Evolutionary conservation across 2,888 invertebrate genomes (phyloP).

Genomic region (Cepaea hortensis): DNA sequence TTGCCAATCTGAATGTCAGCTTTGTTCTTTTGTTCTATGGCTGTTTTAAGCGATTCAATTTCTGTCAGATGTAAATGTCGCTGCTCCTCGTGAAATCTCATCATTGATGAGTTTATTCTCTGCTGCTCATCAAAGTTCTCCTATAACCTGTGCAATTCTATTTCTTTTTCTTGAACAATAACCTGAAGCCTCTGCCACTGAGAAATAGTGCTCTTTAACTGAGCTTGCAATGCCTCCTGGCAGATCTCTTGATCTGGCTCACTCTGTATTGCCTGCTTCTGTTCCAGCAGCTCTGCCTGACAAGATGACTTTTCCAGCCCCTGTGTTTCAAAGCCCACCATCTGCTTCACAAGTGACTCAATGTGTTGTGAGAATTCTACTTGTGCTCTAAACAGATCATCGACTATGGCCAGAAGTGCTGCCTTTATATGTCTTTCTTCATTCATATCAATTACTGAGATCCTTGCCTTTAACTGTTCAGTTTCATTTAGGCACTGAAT

Average conservation of each 20-base stretch:
- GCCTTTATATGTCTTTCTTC: slow-evolving; percentile 1
- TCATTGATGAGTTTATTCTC: slow-evolving; percentile 33
- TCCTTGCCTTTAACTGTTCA: slow-evolving; percentile 8
- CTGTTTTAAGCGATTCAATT: slow-evolving; percentile 18
- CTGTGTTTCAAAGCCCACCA: not conserved
- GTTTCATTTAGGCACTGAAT: slow-evolving; percentile 1
- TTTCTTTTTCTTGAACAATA: slow-evolving; percentile 42
- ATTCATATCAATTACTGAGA: slow-evolving; percentile 3
- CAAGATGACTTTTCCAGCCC: slow-evolving; percentile 8
- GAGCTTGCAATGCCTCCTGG: slow-evolving; percentile 27
- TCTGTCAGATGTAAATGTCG: slow-evolving; percentile 14
- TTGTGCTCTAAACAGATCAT: slow-evolving; percentile 6
- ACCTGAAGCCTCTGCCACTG: slow-evolving; percentile 48
- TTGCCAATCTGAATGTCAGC: not conserved
- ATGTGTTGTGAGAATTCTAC: not conserved
- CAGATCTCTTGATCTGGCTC: not conserved
- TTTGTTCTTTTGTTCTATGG: not conserved
- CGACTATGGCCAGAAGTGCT: not conserved
- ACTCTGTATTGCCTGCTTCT: not conserved
- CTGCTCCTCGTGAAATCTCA: slow-evolving; percentile 26
- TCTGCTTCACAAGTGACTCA: slow-evolving; percentile 17
- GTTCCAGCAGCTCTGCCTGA: slow-evolving; percentile 16
- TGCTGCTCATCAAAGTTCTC: slow-evolving; percentile 39
- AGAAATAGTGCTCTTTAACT: slow-evolving; percentile 37
- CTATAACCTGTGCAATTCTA: slow-evolving; percentile 29